Evolutionary conservation across 2,888 invertebrate species (phyloP).

Genomic region (Fabriciana adippe): DNA sequence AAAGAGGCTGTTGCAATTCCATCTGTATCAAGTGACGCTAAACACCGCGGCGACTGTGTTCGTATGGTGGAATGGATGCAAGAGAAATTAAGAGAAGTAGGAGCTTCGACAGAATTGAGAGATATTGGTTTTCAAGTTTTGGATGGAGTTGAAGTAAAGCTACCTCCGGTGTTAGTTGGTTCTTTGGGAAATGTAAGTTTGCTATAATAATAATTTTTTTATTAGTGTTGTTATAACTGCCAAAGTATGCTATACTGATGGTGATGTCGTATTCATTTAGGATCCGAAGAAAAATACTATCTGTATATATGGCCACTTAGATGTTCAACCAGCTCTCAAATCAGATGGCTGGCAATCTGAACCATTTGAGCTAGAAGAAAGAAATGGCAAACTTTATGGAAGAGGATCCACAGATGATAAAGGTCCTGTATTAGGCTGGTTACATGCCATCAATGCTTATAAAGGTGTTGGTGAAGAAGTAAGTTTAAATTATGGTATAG

Average conservation of each 20-base stretch:
- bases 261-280: slow-evolving; percentile 47
- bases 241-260: neutral
- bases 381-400: slow-evolving; percentile 94
- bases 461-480: slow-evolving; percentile 86
- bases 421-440: slow-evolving; percentile 96
- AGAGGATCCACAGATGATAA: slow-evolving; percentile 97
- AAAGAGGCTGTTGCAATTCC: slow-evolving; percentile 95
- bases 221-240: neutral
- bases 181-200: slow-evolving; percentile 85
- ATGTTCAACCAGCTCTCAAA: slow-evolving; percentile 97
- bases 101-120: slow-evolving; percentile 86
- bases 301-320: slow-evolving; percentile 97
- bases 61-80: slow-evolving; percentile 94
- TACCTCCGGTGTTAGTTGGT: slow-evolving; percentile 94
- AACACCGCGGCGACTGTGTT: slow-evolving; percentile 89
- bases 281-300: slow-evolving; percentile 95
- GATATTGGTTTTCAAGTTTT: slow-evolving; percentile 90
- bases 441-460: slow-evolving; percentile 95
- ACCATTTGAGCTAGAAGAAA: slow-evolving; percentile 94
- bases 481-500: slow-evolving; percentile 22
- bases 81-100: slow-evolving; percentile 85
- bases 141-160: slow-evolving; percentile 86
- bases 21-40: slow-evolving; percentile 96
- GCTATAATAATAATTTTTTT: slow-evolving; percentile 4
- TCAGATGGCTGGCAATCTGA: slow-evolving; percentile 98